Evolutionary conservation across 1,140 invertebrate species (phyloP), one percentile per base, ranked within the genome.

Genomic region (Dendrolimus punctatus): DNA sequence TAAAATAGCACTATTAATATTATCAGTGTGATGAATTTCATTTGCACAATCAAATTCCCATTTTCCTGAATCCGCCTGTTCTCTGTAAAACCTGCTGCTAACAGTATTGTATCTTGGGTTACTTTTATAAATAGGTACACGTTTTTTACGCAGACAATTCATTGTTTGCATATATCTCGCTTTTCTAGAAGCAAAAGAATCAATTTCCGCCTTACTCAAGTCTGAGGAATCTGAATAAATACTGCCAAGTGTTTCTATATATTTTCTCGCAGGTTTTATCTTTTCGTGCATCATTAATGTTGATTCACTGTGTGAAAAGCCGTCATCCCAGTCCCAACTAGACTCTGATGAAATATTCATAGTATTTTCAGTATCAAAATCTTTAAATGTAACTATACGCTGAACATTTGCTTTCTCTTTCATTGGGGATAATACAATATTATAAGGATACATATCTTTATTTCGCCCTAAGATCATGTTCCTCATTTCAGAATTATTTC

Each of bases 401-500:
- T 73, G 75, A 40, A 54, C 56, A 60, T 62, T 51, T 49, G 76
- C 69, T 53, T 57, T 73, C 46, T 68, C 61, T 60, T 62, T 69
- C 10, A 53, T 52, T 38, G 82, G 78, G 44, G 82, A 83, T 37
- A 85, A 42, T 39, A 71, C 58, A 42, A 85, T 78, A 59, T 80
- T 85, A 42, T 83, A 85, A 23, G 81, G 81, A 66, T 82, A 83
- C 4, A 67, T 45, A 53, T 77, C 62, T 47, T 66, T 53, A 55
- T 74, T 81, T 7, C 73, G 59, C 8, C 81, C 78, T 53, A 83
- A 62, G 60, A 83, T 79, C 54, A 85, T 66, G 49, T 83, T 68
- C 64, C 73, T 73, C 36, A 83, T 76, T 48, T 82, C 75, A 39
- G 60, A 53, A n/a, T 51, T 46, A 52, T 63, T 65, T 8, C 40